Evolutionary conservation across 1,140 invertebrate species (phyloP).

Genomic region (Papilio xuthus): DNA sequence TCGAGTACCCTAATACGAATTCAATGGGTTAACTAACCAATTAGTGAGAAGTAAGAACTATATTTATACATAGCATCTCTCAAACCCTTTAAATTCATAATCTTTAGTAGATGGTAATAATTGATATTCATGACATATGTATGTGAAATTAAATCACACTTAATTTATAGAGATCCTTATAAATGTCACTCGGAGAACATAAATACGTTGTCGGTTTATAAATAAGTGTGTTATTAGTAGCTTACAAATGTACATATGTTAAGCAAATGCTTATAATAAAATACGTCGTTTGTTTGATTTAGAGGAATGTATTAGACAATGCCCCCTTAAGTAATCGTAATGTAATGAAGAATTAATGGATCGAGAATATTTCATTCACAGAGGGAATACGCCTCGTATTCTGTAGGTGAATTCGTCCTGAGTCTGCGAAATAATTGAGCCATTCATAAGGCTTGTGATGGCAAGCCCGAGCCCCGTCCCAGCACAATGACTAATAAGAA

Average conservation of each 20-base stretch:
- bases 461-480: slow-evolving; percentile 63
- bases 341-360: slow-evolving; percentile 49
- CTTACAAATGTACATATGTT: slow-evolving; percentile 49
- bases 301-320: slow-evolving; percentile 17
- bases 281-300: slow-evolving; percentile 30
- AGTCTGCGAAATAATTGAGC: slow-evolving; percentile 78
- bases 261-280: slow-evolving; percentile 43
- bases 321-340: slow-evolving; percentile 32
- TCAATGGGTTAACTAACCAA: slow-evolving; percentile 61
- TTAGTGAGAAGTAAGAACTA: slow-evolving; percentile 51
- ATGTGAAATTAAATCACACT: slow-evolving; percentile 55
- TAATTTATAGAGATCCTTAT: slow-evolving; percentile 67
- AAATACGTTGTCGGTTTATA: slow-evolving; percentile 70
- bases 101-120: slow-evolving; percentile 23
- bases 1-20: slow-evolving; percentile 54
- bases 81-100: slow-evolving; percentile 5
- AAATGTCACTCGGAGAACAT: slow-evolving; percentile 55
- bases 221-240: slow-evolving; percentile 56
- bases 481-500: slow-evolving; percentile 80
- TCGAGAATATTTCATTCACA: slow-evolving; percentile 64
- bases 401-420: slow-evolving; percentile 64
- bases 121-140: slow-evolving; percentile 31
- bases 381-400: slow-evolving; percentile 55
- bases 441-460: slow-evolving; percentile 80
- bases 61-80: slow-evolving; percentile 39